Conservation (phyloP, 2,888 invertebrate genomes). For the Rhogogaster chlorosoma region DNA sequence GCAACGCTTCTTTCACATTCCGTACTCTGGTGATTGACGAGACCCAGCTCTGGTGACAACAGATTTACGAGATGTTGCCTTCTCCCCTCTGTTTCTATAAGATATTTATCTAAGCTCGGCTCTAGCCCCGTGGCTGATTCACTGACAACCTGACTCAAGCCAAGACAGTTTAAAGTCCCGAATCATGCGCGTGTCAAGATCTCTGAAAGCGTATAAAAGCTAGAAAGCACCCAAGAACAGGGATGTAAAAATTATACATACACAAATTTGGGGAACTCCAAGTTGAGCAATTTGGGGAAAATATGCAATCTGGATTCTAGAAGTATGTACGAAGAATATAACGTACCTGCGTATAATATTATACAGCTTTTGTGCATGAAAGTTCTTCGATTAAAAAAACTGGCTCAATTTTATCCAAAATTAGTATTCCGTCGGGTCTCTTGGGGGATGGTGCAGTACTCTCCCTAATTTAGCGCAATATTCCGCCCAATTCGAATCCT, state of each 20-base stretch:
- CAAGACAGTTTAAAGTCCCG: background rate
- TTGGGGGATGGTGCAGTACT: conserved; percentile 12
- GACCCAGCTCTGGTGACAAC: background rate
- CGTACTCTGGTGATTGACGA: conserved; percentile 11
- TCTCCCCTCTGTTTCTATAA: background rate
- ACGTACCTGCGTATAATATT: background rate
- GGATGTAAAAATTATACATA: background rate
- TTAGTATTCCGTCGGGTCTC: conserved; percentile 36
- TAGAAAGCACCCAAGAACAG: background rate
- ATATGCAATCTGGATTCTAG: background rate
- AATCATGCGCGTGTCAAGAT: background rate
- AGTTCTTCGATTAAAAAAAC: background rate
- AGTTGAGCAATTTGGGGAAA: background rate
- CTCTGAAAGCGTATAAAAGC: background rate
- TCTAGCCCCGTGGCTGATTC: conserved; percentile 3
- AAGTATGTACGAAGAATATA: background rate
- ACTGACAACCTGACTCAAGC: background rate
- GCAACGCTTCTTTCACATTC: background rate
- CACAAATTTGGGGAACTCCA: background rate
- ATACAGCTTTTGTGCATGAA: background rate
- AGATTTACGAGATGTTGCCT: background rate
- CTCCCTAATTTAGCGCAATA: conserved; percentile 37
- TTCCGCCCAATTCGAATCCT: conserved; percentile 30
- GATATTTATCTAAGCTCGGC: background rate
- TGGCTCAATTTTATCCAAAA: conserved; percentile 39